Base-by-base conservation (phyloP, 1,140 invertebrate genomes). In the Drosophila mauritiana region DNA sequence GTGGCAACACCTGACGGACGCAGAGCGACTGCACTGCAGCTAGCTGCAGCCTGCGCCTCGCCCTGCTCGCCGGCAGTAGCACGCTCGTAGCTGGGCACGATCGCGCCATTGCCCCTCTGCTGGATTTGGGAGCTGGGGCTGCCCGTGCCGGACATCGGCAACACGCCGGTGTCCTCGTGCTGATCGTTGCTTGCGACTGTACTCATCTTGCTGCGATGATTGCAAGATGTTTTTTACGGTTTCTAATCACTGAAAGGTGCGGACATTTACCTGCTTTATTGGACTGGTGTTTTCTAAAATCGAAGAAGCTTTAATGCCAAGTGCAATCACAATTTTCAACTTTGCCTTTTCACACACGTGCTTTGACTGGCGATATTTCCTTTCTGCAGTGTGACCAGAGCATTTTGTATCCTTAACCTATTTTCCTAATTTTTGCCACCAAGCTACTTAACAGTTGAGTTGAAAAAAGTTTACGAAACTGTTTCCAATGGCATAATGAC, bases 91-190 rank as follows among this genome's bases (percentile, higher is more conserved):
- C 89, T 80, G 39, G 91, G 91, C 51, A 92, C 91, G 80, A 92
- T 92, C 11, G 89, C 77, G n/a, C 91, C 91, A 59, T 91, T 90
- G 10, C 46, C 88, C 89, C 64, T 64, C n/a, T 78, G 78, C 53
- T 59, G 58, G 15, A 37, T 73, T 20, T 45, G 43, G 37, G 43
- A 43, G 36, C 64, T 88, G 11, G 67, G n/a, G 20, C 39, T 53
- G 36, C 40, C 46, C 17, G 57, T 36, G 12, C 43, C 15, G 34
- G 67, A 25, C 10, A 39, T 11, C 10, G 17, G 43, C 13, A 48
- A 27, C n/a, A 31, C 17, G 1, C 46, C 67, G 13, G 67, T 22
- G 13, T 49, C 15, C 15, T 34, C 31, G 22, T 57, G 90, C 56
- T 42, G 70, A 73, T 67, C 75, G 58, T 52, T 63, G 78, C 56